phyloP scores from a whole-genome alignment of 2,113 vertebrate species.

The Psophia crepitans region DNA sequence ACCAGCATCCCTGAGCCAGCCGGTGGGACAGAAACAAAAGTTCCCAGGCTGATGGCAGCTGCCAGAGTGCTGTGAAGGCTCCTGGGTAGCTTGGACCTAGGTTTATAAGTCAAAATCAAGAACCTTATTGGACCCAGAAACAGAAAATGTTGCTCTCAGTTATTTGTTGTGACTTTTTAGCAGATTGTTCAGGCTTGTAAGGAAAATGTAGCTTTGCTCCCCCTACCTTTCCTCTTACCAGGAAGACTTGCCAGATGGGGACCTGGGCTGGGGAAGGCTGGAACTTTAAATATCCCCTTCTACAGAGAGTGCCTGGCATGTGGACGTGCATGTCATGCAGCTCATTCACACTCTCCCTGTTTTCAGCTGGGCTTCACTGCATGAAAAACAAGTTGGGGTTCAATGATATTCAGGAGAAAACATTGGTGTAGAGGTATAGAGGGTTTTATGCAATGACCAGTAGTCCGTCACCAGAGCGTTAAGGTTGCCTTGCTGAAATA shows the following conservation, averaged over 20 bases:
- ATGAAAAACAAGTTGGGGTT: background rate
- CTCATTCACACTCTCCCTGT: background rate
- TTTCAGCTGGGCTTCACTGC: background rate
- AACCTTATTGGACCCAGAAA: background rate
- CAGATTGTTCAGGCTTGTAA: background rate
- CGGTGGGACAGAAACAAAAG: fast-evolving
- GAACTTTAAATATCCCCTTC: background rate
- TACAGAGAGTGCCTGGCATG: fast-evolving
- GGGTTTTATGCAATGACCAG: fast-evolving
- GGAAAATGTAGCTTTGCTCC: background rate
- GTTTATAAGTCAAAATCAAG: background rate
- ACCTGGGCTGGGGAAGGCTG: background rate
- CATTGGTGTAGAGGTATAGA: too few relatives aligned
- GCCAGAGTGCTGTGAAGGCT: too few relatives aligned
- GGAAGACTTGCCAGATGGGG: background rate
- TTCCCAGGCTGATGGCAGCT: background rate
- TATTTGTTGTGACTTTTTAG: background rate
- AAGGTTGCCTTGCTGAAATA: background rate
- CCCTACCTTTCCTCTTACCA: background rate
- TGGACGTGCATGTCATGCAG: fast-evolving
- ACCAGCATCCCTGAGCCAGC: background rate
- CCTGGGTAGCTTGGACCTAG: background rate
- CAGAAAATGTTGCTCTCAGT: background rate
- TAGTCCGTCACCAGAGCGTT: fast-evolving
- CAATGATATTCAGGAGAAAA: background rate